These are phyloP conservation scores for Sakesphorus luctuosus DNA, from an alignment of 2,113 vertebrate genomes.

Conservation along the genomic window DNA sequence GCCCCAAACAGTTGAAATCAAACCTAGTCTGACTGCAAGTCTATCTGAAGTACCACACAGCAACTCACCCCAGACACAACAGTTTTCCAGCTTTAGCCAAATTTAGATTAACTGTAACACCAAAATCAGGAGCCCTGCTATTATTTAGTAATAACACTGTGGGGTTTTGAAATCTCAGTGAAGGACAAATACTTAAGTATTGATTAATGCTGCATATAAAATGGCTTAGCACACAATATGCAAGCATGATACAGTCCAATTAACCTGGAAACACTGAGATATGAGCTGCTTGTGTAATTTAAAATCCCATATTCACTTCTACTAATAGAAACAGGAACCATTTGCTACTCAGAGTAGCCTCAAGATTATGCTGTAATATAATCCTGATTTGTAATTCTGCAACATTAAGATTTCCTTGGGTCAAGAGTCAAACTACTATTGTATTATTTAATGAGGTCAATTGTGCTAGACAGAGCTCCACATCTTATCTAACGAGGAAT, in stretches of 20 bases:
- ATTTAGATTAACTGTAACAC: not conserved
- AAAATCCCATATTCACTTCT: not conserved
- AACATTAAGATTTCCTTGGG: not conserved
- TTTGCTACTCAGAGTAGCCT: not conserved
- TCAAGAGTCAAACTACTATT: not conserved
- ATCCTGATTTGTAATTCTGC: not conserved
- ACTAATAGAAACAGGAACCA: not conserved
- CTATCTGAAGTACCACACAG: not conserved
- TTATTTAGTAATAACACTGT: not conserved
- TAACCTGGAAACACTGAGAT: not conserved
- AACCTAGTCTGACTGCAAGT: not conserved
- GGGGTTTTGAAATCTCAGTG: not conserved
- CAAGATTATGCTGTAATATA: not conserved
- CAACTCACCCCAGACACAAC: not conserved
- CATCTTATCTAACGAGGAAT: not conserved
- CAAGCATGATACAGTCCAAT: not conserved
- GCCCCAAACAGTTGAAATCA: not conserved
- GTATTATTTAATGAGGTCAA: not conserved
- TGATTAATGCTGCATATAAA: not conserved
- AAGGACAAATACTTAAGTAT: not conserved
- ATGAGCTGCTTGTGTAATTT: not conserved
- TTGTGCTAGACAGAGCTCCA: not conserved
- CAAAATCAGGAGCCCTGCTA: not conserved
- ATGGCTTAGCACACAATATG: not conserved
- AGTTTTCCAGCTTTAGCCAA: not conserved